Conservation (phyloP, 2,113 vertebrate genomes). For the Alethe castanea region DNA sequence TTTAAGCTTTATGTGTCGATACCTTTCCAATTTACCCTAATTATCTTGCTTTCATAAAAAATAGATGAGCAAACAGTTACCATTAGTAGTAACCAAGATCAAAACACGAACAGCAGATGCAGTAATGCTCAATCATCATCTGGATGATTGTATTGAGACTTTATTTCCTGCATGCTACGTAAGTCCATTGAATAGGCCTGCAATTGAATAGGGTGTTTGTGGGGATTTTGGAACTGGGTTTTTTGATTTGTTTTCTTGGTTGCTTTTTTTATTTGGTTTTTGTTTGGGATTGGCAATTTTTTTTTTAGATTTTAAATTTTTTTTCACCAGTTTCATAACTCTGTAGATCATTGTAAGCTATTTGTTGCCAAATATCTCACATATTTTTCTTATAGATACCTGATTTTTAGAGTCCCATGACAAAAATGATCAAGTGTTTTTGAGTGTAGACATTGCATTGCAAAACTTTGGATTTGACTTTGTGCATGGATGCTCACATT, state of each 20-base stretch:
- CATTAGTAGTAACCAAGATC: neutral
- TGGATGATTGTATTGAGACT: neutral
- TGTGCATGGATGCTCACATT: neutral
- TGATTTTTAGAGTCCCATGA: neutral
- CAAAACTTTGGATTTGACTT: neutral
- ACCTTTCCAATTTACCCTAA: neutral
- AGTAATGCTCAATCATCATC: neutral
- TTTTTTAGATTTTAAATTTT: rapidly evolving
- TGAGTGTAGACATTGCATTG: neutral
- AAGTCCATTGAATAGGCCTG: neutral
- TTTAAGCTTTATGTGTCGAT: neutral
- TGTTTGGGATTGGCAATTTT: too few relatives aligned
- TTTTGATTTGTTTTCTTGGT: neutral
- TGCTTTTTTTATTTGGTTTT: neutral
- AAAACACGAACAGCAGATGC: neutral
- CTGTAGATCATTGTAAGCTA: neutral
- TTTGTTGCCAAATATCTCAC: neutral
- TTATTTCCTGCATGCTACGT: neutral
- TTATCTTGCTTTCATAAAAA: neutral
- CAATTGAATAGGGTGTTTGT: neutral
- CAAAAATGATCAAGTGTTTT: neutral
- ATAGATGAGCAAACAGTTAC: neutral
- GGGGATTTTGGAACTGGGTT: rapidly evolving
- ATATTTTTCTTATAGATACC: neutral
- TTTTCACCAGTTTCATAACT: neutral